Conservation (phyloP, 2,113 vertebrate genomes). For the Plotosus lineatus region DNA sequence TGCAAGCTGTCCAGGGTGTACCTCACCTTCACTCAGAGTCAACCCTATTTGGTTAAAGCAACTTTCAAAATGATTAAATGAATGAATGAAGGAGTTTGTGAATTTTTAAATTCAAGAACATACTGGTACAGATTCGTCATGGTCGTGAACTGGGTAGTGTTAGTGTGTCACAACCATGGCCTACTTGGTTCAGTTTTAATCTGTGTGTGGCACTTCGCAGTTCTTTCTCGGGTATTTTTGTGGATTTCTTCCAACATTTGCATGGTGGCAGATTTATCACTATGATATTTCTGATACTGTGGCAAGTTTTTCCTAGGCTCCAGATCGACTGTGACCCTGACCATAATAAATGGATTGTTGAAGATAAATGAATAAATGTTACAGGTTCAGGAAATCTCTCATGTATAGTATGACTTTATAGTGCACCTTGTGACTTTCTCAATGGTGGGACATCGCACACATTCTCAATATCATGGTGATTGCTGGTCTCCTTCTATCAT, state of each 20-base stretch:
- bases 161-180: background rate
- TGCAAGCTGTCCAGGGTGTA: no score
- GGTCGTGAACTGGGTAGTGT: background rate
- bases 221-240: background rate
- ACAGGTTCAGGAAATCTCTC: background rate
- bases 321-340: background rate
- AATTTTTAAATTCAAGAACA: background rate
- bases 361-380: background rate
- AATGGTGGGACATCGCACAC: background rate
- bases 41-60: no score
- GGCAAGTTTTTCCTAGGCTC: background rate
- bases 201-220: background rate
- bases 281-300: background rate
- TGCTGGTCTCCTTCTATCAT: background rate
- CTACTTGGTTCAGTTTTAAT: background rate
- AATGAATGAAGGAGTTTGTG: no score
- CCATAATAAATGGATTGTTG: background rate
- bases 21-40: no score
- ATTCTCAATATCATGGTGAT: background rate
- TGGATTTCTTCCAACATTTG: background rate
- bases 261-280: background rate
- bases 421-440: background rate
- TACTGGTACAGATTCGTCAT: background rate
- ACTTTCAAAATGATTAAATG: no score
- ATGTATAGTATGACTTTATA: background rate